Percentiles rank a stretch among this genome's conserved stretches.
Conservation (phyloP, 1,140 invertebrate species). For the Pogonognathellus flavescens region DNA sequence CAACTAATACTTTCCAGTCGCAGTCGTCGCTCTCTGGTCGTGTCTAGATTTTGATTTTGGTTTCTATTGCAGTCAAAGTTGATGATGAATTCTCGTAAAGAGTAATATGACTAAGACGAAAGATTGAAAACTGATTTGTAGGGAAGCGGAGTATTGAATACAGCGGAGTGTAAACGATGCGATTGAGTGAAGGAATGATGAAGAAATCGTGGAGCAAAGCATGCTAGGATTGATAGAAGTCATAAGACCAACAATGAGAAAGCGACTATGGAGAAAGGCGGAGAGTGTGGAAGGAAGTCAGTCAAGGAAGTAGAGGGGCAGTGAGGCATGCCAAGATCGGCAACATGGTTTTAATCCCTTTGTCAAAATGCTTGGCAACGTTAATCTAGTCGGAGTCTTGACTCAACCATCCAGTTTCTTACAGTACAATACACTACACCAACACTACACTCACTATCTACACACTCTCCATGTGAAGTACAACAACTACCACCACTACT, state of each 20-base stretch:
- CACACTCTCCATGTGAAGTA: not conserved
- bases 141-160: slow-evolving; percentile 24
- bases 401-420: slow-evolving; percentile 40
- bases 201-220: slow-evolving; percentile 11
- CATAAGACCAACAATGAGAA: slow-evolving; percentile 27
- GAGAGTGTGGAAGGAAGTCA: slow-evolving; percentile 11
- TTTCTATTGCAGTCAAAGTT: not conserved
- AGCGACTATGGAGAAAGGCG: slow-evolving; percentile 12
- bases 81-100: not conserved
- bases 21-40: too few relatives aligned
- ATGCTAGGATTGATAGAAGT: slow-evolving; percentile 32
- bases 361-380: slow-evolving; percentile 60
- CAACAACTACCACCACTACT: not conserved
- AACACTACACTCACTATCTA: not conserved
- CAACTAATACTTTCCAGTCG: too few relatives aligned
- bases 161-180: slow-evolving; percentile 37
- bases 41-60: too few relatives aligned
- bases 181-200: slow-evolving; percentile 41
- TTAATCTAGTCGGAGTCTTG: slow-evolving; percentile 54
- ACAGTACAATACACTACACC: slow-evolving; percentile 19
- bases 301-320: slow-evolving; percentile 42
- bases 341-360: slow-evolving; percentile 60
- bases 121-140: slow-evolving; percentile 42
- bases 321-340: slow-evolving; percentile 39
- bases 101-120: not conserved